Percentiles rank a stretch among this genome's conserved stretches.
Evolutionary conservation across 92 coral and sea anemone species (phyloP).

Genomic region (Porites evermanni): DNA sequence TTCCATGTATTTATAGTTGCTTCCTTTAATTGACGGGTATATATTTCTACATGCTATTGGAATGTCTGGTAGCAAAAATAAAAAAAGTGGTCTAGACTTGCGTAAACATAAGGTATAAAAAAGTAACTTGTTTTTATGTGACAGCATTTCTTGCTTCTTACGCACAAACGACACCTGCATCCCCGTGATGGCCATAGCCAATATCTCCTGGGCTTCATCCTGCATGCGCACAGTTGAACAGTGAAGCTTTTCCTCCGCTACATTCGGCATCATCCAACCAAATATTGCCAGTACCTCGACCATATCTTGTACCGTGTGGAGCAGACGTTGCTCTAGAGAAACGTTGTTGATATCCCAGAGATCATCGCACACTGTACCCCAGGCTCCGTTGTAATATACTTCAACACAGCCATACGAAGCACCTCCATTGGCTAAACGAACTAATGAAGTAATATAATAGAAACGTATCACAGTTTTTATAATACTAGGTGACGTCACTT

Average conservation of each 20-base stretch:
- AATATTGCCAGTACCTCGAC: neutral
- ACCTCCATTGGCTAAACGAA: neutral
- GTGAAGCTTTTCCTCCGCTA: neutral
- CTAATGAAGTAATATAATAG: neutral
- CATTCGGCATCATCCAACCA: too few species aligned
- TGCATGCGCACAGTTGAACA: neutral
- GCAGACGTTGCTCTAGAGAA: neutral
- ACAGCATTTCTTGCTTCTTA: neutral
- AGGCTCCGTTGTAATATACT: neutral
- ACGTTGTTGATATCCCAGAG: neutral
- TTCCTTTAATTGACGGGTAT: too few species aligned
- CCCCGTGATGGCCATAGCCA: neutral
- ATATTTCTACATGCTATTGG: too few species aligned
- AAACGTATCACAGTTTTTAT: too few species aligned
- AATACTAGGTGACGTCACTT: too few species aligned
- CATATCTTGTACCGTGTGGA: neutral
- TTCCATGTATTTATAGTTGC: too few species aligned
- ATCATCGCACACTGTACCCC: neutral
- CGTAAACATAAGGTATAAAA: too few species aligned
- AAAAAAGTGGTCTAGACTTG: too few species aligned
- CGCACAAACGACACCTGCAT: neutral
- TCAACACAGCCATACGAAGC: neutral
- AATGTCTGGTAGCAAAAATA: too few species aligned
- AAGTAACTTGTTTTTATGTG: too few species aligned
- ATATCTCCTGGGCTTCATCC: neutral